These are phyloP conservation scores for Dreissena rostriformis DNA, from an alignment of 1,140 invertebrate genomes.

Conservation along the genomic window DNA sequence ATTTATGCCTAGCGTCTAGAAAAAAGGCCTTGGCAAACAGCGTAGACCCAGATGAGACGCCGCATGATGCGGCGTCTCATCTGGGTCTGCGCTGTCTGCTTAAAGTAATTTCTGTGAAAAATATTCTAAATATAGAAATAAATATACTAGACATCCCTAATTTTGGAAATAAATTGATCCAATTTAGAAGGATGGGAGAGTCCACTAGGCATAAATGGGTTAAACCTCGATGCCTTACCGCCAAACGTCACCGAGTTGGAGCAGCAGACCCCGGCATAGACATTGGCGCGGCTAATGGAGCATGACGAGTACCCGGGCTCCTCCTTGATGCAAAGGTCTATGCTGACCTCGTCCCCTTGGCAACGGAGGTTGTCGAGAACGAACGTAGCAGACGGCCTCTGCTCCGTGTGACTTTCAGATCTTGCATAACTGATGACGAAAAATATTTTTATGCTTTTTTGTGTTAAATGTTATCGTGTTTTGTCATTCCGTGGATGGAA, in stretches of 20 bases:
- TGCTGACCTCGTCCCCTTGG: not conserved
- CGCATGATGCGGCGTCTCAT: no score
- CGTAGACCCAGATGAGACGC: no score
- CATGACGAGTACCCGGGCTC: not conserved
- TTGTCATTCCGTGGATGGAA: no score
- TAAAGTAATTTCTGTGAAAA: no score
- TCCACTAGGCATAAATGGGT: no score
- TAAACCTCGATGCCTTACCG: not conserved
- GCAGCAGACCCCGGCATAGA: constrained; percentile 30
- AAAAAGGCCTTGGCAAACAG: no score
- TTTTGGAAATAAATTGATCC: no score
- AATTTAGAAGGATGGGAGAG: no score
- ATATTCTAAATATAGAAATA: no score
- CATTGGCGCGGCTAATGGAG: not conserved
- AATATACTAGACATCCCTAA: no score
- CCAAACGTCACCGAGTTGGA: constrained; percentile 22
- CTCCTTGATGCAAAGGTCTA: not conserved
- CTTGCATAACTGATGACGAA: constrained; percentile 24
- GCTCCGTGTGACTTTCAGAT: not conserved
- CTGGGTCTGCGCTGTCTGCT: no score
- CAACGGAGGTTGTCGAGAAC: constrained; percentile 27
- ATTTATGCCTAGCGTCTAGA: no score
- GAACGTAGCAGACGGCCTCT: not conserved
- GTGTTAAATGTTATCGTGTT: not conserved
- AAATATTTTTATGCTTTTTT: not conserved